These are phyloP conservation scores for Arenaria interpres DNA, from an alignment of 2,113 vertebrate genomes.

Conservation along the genomic window DNA sequence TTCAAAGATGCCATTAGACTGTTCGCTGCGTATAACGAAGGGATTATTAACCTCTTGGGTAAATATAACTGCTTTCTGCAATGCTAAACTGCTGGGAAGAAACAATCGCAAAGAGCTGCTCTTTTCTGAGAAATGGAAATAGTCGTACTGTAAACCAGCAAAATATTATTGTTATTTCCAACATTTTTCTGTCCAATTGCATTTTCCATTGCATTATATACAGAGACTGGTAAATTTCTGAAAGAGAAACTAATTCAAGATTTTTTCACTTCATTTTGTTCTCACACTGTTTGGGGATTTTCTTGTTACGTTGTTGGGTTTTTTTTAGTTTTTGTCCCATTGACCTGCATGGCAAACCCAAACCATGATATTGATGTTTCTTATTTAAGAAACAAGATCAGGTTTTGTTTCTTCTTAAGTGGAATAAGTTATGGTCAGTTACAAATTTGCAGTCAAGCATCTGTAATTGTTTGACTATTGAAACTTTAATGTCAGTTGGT, in stretches of 20 bases:
- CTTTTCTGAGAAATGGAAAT: not conserved
- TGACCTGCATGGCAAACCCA: not conserved
- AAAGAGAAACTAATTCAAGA: not conserved
- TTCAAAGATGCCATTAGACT: constrained; percentile 99
- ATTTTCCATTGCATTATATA: not conserved
- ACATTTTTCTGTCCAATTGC: not conserved
- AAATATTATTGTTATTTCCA: not conserved
- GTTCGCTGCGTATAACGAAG: constrained; percentile 98
- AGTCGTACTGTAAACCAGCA: not conserved
- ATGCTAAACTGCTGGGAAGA: not conserved
- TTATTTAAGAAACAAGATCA: not conserved
- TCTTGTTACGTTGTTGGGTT: no score
- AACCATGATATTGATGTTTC: not conserved
- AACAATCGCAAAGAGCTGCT: not conserved
- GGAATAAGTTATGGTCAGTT: not conserved
- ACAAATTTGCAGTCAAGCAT: not conserved
- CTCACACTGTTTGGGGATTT: not conserved
- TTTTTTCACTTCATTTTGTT: not conserved
- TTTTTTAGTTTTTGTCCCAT: not conserved
- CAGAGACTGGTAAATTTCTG: not conserved
- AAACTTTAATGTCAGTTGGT: not conserved
- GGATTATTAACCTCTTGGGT: constrained; percentile 98
- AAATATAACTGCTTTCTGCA: constrained; percentile 57
- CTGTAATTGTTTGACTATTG: not conserved
- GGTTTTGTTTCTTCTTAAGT: not conserved